Conservation (phyloP, 2,888 invertebrate species). For the Xylota segnis region DNA sequence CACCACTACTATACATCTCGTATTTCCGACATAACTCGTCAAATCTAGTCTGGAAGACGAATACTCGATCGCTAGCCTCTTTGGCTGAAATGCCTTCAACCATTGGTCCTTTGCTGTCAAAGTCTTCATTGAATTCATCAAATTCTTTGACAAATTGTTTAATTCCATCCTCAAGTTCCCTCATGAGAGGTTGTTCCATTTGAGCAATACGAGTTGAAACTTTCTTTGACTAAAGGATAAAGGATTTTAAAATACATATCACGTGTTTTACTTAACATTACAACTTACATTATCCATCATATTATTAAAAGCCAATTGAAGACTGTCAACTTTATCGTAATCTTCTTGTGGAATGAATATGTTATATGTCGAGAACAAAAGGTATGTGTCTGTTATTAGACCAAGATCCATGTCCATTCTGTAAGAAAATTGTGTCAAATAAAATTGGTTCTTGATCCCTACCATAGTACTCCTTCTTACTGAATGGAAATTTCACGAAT, state of each 20-base stretch:
- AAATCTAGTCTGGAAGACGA: conserved; percentile 91
- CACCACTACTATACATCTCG: conserved; percentile 93
- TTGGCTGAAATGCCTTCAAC: conserved; percentile 92
- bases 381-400: conserved; percentile 92
- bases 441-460: not conserved
- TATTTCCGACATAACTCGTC: conserved; percentile 93
- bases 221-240: conserved; percentile 80
- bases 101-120: conserved; percentile 93
- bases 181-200: conserved; percentile 89
- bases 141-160: conserved; percentile 88
- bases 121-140: conserved; percentile 89
- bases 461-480: conserved; percentile 80
- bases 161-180: conserved; percentile 90
- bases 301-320: conserved; percentile 91
- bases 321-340: conserved; percentile 90
- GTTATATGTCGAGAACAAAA: conserved; percentile 88
- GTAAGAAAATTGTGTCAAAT: conserved; percentile 67
- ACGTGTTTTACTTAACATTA: not conserved
- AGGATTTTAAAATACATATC: not conserved
- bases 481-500: conserved; percentile 92
- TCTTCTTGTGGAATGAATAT: conserved; percentile 91
- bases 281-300: conserved; percentile 89
- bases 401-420: conserved; percentile 91
- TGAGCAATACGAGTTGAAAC: conserved; percentile 85
- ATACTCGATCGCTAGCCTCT: conserved; percentile 93